These are phyloP conservation scores for Exaiptasia diaphana DNA, from an alignment of 64 coral and sea anemone genomes.

Conservation along the genomic window DNA sequence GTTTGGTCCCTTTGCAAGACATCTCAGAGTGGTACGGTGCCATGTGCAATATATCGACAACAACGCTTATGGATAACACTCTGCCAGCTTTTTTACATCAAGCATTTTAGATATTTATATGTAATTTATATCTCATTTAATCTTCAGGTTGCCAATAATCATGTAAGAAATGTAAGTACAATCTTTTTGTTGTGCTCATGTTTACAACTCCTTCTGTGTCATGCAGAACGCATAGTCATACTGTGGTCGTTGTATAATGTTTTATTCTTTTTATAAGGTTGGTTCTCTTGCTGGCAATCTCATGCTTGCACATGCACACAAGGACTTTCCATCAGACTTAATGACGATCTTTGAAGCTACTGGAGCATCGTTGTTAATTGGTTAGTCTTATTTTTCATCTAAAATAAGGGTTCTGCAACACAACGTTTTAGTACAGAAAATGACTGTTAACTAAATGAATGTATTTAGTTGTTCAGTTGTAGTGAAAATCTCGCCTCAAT, in stretches of 20 bases:
- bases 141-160: constrained; percentile 68
- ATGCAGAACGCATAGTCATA: background rate
- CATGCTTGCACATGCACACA: constrained; percentile 80
- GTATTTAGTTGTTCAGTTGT: too few species aligned
- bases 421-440: too few species aligned
- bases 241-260: background rate
- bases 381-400: constrained; percentile 33
- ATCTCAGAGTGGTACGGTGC: constrained; percentile 12
- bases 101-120: background rate
- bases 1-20: background rate
- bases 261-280: constrained; percentile 39
- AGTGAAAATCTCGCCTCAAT: too few species aligned
- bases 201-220: background rate
- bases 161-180: constrained; percentile 75
- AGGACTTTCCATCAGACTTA: constrained; percentile 88
- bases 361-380: constrained; percentile 69
- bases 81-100: background rate
- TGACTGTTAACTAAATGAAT: too few species aligned
- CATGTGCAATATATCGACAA: too few species aligned
- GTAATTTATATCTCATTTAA: background rate
- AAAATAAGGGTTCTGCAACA: too few species aligned
- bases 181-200: background rate
- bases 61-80: background rate
- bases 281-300: constrained; percentile 82
- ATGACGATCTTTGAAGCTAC: constrained; percentile 58